These are phyloP conservation scores for Scomberomorus guttatus DNA, from an alignment of 2,797 vertebrate genomes.

Conservation along the genomic window DNA sequence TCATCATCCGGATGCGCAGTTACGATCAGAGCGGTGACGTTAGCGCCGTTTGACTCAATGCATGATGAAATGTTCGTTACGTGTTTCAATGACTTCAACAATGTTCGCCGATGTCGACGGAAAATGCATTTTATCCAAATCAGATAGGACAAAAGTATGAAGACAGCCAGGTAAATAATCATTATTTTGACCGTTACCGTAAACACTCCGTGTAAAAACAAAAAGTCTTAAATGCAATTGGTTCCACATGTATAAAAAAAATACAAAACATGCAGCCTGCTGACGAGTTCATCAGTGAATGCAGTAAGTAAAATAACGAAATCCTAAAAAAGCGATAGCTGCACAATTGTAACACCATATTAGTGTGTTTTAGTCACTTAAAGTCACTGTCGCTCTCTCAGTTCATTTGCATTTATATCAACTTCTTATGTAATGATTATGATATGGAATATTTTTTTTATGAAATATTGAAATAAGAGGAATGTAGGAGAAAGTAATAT, in stretches of 20 bases:
- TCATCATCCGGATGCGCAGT: slow-evolving; percentile 98
- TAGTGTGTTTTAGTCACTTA: not conserved
- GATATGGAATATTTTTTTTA: not conserved
- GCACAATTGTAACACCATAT: fast-evolving
- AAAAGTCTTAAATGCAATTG: not conserved
- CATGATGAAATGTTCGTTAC: slow-evolving; percentile 13
- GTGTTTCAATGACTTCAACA: slow-evolving; percentile 50
- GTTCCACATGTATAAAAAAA: slow-evolving; percentile 68
- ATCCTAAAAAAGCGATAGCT: not conserved
- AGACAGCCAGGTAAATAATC: slow-evolving; percentile 59
- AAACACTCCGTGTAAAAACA: slow-evolving; percentile 81
- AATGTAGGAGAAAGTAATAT: fast-evolving
- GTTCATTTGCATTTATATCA: not conserved
- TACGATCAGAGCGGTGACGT: slow-evolving; percentile 78
- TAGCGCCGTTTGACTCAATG: slow-evolving; percentile 19
- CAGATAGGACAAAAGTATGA: slow-evolving; percentile 64
- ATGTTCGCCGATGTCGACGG: slow-evolving; percentile 44
- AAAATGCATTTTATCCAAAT: slow-evolving; percentile 76
- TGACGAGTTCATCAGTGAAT: fast-evolving
- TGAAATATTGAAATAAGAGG: not conserved
- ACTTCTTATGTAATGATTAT: no score
- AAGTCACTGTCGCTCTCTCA: not conserved
- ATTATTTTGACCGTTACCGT: slow-evolving; percentile 78
- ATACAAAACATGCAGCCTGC: not conserved
- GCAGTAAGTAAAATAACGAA: not conserved